Conservation (phyloP, 2,888 invertebrate species). For the Molanna angustata region DNA sequence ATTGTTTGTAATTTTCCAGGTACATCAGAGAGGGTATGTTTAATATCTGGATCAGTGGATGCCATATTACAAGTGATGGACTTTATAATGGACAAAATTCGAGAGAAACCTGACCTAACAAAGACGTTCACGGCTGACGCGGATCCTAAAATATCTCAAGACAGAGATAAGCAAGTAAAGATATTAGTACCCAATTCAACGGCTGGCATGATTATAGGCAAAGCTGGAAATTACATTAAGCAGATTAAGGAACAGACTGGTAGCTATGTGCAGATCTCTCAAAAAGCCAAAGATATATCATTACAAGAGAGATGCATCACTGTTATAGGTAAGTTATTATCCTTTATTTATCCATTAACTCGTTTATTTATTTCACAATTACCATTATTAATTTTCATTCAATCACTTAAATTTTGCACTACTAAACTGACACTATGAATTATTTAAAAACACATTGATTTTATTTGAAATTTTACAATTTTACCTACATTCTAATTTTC, state of each 20-base stretch:
- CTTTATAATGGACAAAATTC: slow-evolving; percentile 94
- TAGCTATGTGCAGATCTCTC: slow-evolving; percentile 94
- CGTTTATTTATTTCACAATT: neutral
- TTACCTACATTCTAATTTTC: too few relatives aligned
- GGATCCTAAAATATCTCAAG: slow-evolving; percentile 80
- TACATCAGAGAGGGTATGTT: slow-evolving; percentile 90
- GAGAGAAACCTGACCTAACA: slow-evolving; percentile 88
- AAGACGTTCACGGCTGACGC: slow-evolving; percentile 78
- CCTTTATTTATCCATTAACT: neutral
- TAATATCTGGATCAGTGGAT: slow-evolving; percentile 88
- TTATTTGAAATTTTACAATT: too few relatives aligned
- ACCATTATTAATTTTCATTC: too few relatives aligned
- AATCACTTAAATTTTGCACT: too few relatives aligned
- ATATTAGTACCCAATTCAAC: slow-evolving; percentile 95
- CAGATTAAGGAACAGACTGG: slow-evolving; percentile 93
- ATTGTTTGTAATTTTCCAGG: too few relatives aligned
- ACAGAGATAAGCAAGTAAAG: slow-evolving; percentile 93
- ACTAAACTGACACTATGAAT: too few relatives aligned
- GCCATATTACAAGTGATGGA: slow-evolving; percentile 89
- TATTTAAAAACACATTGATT: too few relatives aligned
- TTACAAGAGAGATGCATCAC: slow-evolving; percentile 94
- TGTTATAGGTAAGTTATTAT: slow-evolving; percentile 65
- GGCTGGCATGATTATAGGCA: slow-evolving; percentile 97
- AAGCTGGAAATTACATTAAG: slow-evolving; percentile 94
- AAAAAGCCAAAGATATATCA: slow-evolving; percentile 91